phyloP scores from a whole-genome alignment of 1,140 invertebrate species.

The Cylas formicarius region DNA sequence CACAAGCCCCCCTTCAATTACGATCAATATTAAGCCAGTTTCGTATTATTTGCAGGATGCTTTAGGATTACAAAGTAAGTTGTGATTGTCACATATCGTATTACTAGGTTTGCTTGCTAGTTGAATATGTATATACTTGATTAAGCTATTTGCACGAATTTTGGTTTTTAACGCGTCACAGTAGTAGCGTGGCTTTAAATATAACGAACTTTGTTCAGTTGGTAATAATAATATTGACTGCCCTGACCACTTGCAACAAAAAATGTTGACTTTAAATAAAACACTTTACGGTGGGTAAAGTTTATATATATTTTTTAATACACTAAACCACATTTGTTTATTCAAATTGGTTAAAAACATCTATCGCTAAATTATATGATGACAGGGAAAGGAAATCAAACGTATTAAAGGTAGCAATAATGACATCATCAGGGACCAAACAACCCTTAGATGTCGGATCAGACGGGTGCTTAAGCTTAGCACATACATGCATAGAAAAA shows the following conservation, averaged over 20 bases:
- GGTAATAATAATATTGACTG: not conserved
- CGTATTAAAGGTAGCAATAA: too few species aligned
- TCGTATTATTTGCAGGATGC: slow-evolving; percentile 35
- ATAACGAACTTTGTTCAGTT: not conserved
- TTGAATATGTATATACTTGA: slow-evolving; percentile 3
- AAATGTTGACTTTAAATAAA: not conserved
- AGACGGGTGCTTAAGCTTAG: too few species aligned
- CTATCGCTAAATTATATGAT: too few species aligned
- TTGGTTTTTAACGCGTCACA: not conserved
- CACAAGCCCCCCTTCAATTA: too few species aligned
- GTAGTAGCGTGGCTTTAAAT: not conserved
- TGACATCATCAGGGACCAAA: too few species aligned
- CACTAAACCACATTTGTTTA: too few species aligned
- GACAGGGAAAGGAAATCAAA: too few species aligned
- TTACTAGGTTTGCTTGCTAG: slow-evolving; percentile 3
- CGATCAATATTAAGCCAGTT: slow-evolving; percentile 16
- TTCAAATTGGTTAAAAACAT: too few species aligned
- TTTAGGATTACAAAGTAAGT: slow-evolving; percentile 39
- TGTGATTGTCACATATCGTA: slow-evolving; percentile 1
- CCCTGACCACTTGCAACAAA: not conserved
- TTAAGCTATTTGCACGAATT: not conserved
- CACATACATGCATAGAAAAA: too few species aligned
- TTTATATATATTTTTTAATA: too few species aligned
- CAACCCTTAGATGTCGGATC: too few species aligned
- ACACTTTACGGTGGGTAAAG: too few species aligned